Percentiles rank a stretch among this genome's conserved stretches.
Conservation (phyloP, 2,888 invertebrate genomes). For the Pheosia gnoma region DNA sequence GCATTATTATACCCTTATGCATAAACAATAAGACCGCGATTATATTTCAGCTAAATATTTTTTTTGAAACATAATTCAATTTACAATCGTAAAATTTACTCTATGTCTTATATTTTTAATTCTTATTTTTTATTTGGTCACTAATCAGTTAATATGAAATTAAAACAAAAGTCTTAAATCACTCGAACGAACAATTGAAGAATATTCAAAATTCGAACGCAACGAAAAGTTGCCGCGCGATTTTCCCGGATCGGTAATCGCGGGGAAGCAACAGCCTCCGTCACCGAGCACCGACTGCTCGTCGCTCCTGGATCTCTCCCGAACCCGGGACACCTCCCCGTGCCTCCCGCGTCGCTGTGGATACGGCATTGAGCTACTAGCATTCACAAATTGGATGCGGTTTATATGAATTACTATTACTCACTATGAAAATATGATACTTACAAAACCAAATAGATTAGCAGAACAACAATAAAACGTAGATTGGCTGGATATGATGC, state of each 20-base stretch:
- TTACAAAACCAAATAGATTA: no score
- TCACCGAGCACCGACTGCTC: constrained; percentile 50
- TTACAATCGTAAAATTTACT: no score
- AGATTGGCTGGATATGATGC: no score
- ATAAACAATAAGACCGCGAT: no score
- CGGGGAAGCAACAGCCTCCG: constrained; percentile 32
- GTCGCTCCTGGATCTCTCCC: constrained; percentile 40
- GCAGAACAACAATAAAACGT: no score
- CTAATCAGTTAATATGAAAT: no score
- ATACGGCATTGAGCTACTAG: constrained; percentile 58
- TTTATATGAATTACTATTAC: constrained; percentile 29
- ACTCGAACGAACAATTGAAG: not conserved
- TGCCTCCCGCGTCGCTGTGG: constrained; percentile 55
- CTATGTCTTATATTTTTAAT: no score
- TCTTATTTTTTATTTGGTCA: no score
- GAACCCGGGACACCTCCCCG: constrained; percentile 42
- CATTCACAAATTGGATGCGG: constrained; percentile 61
- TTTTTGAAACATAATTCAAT: no score
- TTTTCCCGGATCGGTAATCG: constrained; percentile 29
- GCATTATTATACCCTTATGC: no score
- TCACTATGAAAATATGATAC: no score
- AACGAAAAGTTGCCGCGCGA: constrained; percentile 50
- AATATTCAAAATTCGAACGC: not conserved
- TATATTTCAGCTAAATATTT: no score
- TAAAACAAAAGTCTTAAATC: not conserved